Base-by-base conservation (phyloP, 1,140 invertebrate genomes). In the Acyrthosiphon pisum region DNA sequence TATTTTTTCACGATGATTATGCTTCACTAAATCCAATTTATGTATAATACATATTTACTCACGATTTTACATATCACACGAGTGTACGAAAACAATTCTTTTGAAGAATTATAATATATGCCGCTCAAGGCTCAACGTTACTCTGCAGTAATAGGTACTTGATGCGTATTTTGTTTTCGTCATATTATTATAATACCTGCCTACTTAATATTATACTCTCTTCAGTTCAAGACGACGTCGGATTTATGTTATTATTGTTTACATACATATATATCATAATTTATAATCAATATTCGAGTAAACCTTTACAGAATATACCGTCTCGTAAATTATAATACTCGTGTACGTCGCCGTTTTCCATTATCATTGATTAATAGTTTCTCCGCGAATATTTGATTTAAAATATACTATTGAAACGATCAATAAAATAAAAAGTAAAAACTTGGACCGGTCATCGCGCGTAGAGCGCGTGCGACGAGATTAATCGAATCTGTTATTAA, bases 401-500 rank as follows among this genome's bases (percentile, higher is more conserved):
- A 48, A 87, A 48, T 48, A 53, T 37, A 46, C 35, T 35, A 20
- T 20, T 44, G n/a, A 83, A 83, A 37, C 18, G 7, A 89, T 89
- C n/a, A 14, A 56, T 37, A 56, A 23, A 56, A 48, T 20, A 1
- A 88, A 50, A n/a, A 53, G 35, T 50, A 18, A 89, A 53, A 37
- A 37, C 35, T 11, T 2, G 48, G 35, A 48, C 46, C 44, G 86
- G 84, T 87, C 41, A 46, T 88, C 87, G 53, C 37, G 30, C 6
- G 30, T 53, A 53, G 6, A 89, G 20, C 18, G 56, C 90, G 56
- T 50, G 41, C 90, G 35, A 56, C n/a, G 91, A 93, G 91, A 93
- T 93, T 93, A 86, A 93, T 86, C 81, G 48, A 93, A 86, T 56
- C 48, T 44, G 81, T 86, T 86, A 44, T 84, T 53, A 93, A 86